Evolutionary conservation across 2,797 vertebrate species (phyloP), one percentile per base, ranked within the genome.

Genomic region (Holocentrus rufus): DNA sequence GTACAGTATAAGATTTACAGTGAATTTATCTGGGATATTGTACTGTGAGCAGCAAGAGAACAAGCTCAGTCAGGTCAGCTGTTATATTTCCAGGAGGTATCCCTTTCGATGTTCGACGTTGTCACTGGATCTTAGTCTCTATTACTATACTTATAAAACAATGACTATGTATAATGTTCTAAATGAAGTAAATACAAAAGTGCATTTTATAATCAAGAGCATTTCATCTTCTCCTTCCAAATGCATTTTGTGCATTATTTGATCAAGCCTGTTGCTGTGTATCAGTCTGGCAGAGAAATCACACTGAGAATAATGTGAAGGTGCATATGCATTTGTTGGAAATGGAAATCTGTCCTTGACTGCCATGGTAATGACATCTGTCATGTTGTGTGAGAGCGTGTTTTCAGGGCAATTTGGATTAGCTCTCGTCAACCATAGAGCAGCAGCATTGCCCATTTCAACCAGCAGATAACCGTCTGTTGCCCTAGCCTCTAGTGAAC

Each of bases 51-150:
- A 84, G 68, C 66, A 69, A 62, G 69, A 82, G 69, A 84, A 77
- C 72, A 82, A 88, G 81, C 75, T 81, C 79, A 58, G 83, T 81
- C 78, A 58, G 81, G 82, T 88, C 81, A 84, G 84, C 72, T 50
- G 70, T 88, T 85, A 89, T 88, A 88, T 86, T 89, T 88, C 73
- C 80, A 77, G 68, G 81, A 77, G 76, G 79, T 30, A 59, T 86
- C 86, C 82, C 75, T 85, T 82, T 88, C 87, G 88, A 84, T 73
- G 65, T 75, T 87, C 74, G 89, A 85, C 83, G 83, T 87, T 88
- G 88, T 87, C 85, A 84, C 75, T 75, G 65, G 62, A 78, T 85
- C 77, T 84, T 72, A 83, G 54, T 76, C 78, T 75, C 79, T 61
- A 8, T 87, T 85, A 74, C 14, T 44, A 44, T 44, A 25, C 30